Evolutionary conservation across 53 echinoderm and acorn worm species (phyloP), one percentile per base, ranked within the genome.

Genomic region (Holothuria scabra): DNA sequence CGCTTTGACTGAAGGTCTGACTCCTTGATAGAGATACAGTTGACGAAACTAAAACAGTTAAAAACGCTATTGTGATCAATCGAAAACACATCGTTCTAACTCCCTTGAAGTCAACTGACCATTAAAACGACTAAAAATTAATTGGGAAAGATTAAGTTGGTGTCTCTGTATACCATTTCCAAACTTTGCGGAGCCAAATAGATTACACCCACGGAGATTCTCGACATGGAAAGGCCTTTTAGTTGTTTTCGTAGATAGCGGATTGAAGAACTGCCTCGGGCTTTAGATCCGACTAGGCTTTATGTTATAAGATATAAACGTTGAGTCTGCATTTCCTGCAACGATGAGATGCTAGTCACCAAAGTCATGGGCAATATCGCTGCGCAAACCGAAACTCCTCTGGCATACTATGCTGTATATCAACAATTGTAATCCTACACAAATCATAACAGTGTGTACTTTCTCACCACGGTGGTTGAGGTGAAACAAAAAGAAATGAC

Each of bases 371-470:
- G 26, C 48, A 72, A 18, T 52, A 52, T 46, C 72, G 46, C 46
- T 25, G 72, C 19, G 23, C 34, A 72, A 67, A 67, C 34, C 67
- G 67, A 67, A 72, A 72, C 72, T 72, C 46, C 52, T 52, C 48
- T 21, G 46, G 23, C 72, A 46, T 28, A 14, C 28, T 24, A 28
- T 65, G 65, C 65, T 29, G 28, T 29, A 31, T 48, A 48, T 72
- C 44, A 72, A 72, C 78, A 78, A 78, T 56, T 30, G 29, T 58
- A 57, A 19, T 38, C 34, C 48, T 78, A 30, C 56, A 57, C 78
- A 78, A 78, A 78, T 78, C 78, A 78, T 78, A 57, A 78, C 78
- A 78, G 20, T 78, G 24, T 74, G 23, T 74, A 46, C 46, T 22
- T 74, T 29, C 23, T 78, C 22, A 19, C 56, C 23, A 49, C 56